Conservation (phyloP, 2,888 invertebrate species). For the Cabera pusaria region DNA sequence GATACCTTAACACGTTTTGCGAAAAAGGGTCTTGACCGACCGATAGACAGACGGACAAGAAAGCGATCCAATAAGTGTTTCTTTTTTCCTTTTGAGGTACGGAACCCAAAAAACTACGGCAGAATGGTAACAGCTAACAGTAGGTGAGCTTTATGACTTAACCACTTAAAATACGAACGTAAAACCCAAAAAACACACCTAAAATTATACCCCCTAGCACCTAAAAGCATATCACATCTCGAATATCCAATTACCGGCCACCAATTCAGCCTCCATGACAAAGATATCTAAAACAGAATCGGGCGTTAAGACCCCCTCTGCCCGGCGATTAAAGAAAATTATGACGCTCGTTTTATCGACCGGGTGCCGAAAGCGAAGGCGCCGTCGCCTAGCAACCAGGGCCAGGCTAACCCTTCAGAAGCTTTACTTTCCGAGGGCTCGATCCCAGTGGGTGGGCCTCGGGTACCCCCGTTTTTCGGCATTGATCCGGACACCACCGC, state of each 20-base stretch:
- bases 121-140: no score
- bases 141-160: no score
- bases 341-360: constrained; percentile 70
- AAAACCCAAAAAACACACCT: neutral
- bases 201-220: constrained; percentile 4
- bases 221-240: constrained; percentile 15
- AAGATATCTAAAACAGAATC: constrained; percentile 45
- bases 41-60: no score
- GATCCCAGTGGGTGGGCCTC: constrained; percentile 36
- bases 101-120: no score
- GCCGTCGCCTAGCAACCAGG: constrained; percentile 73
- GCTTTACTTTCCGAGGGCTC: constrained; percentile 72
- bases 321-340: constrained; percentile 73
- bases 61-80: no score
- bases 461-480: constrained; percentile 78
- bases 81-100: no score
- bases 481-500: constrained; percentile 75
- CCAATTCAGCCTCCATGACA: constrained; percentile 35
- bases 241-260: constrained; percentile 30
- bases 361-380: constrained; percentile 54
- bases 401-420: constrained; percentile 73
- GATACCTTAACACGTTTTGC: no score
- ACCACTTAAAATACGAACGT: no score
- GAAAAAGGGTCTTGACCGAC: no score
- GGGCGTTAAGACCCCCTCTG: constrained; percentile 36